phyloP scores from a whole-genome alignment of 2,797 vertebrate species.

The Sphenopsis melanotis region DNA sequence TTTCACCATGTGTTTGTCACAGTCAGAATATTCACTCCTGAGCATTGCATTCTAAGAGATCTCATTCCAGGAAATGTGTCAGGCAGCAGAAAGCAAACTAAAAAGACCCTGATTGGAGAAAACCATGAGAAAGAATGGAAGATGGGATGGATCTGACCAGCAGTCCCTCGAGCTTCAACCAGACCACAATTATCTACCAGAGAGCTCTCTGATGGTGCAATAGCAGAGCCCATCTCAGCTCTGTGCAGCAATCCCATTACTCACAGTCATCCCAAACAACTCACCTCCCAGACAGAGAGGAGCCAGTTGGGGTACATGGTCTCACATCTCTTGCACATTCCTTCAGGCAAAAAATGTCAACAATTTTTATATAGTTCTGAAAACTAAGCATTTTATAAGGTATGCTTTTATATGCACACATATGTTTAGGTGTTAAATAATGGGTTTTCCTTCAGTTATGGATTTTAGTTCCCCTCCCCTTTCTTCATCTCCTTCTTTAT shows the following conservation, averaged over 20 bases:
- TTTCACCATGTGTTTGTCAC: not conserved
- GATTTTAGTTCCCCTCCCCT: not conserved
- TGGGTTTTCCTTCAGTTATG: not conserved
- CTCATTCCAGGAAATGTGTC: not conserved
- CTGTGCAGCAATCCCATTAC: not conserved
- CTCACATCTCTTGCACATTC: not conserved
- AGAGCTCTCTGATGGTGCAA: not conserved
- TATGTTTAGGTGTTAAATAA: not conserved
- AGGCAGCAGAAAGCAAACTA: not conserved
- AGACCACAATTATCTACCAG: not conserved
- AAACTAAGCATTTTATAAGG: not conserved
- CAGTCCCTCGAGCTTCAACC: not conserved
- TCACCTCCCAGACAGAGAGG: slow-evolving; percentile 11
- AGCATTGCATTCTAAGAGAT: not conserved
- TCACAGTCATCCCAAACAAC: not conserved
- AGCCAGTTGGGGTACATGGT: not conserved
- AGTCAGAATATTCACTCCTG: not conserved
- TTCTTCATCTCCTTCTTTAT: not conserved
- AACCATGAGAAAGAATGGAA: slow-evolving; percentile 21
- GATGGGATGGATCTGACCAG: not conserved
- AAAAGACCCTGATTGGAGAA: not conserved
- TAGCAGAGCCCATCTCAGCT: not conserved
- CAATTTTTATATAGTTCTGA: not conserved
- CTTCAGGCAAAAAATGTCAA: not conserved
- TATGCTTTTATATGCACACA: not conserved